Percentiles rank a stretch among this genome's conserved stretches.
Conservation (phyloP, 2,113 vertebrate genomes). For the Corythornis vintsioides region DNA sequence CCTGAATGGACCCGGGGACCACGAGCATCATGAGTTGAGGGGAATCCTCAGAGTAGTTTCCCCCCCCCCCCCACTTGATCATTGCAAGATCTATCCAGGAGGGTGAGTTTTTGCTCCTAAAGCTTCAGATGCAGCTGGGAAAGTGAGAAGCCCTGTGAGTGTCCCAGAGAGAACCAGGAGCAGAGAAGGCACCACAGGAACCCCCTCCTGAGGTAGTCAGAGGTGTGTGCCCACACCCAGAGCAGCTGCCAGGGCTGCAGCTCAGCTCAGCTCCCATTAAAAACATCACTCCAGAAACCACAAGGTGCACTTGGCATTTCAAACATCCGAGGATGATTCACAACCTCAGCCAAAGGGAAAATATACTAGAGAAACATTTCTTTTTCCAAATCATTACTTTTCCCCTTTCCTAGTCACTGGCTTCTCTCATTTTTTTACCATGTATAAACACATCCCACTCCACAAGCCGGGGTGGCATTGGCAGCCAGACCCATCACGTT, state of each 20-base stretch:
- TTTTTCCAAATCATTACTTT: not conserved
- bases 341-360: not conserved
- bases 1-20: accelerated
- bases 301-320: not conserved
- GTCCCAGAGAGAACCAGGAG: not conserved
- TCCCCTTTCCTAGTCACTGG: accelerated
- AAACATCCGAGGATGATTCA: constrained; percentile 25
- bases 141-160: accelerated
- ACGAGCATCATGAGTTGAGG: accelerated
- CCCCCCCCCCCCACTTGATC: too few relatives aligned
- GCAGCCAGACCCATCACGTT: not conserved
- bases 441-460: accelerated
- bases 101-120: accelerated
- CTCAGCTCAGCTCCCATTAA: not conserved
- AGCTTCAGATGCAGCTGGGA: accelerated
- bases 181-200: not conserved
- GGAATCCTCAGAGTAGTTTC: accelerated
- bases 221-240: accelerated
- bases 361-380: not conserved
- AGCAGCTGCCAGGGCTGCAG: not conserved
- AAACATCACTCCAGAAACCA: not conserved
- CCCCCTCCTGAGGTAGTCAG: accelerated
- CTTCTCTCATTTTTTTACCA: not conserved
- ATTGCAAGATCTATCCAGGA: not conserved
- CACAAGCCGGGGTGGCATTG: too few relatives aligned